These are phyloP conservation scores for Nettapus auritus DNA, from an alignment of 2,113 vertebrate species.

Conservation along the genomic window DNA sequence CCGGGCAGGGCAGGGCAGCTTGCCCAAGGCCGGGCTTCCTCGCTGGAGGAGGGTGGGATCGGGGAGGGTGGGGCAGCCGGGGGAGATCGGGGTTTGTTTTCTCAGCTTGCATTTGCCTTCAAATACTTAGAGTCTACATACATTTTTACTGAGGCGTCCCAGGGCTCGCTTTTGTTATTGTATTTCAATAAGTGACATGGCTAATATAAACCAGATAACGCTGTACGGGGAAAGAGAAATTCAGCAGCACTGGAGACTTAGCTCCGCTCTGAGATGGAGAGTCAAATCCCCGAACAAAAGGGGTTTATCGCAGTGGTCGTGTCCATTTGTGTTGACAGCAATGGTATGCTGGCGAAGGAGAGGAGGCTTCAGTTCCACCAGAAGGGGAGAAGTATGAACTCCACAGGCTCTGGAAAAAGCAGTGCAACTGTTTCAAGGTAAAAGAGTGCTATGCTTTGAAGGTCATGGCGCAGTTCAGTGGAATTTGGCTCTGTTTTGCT, in stretches of 20 bases:
- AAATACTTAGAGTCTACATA: background rate
- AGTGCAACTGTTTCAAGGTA: slow-evolving; percentile 95
- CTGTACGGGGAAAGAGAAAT: slow-evolving; percentile 12
- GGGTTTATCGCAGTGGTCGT: background rate
- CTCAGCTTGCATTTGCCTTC: slow-evolving; percentile 24
- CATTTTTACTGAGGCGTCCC: slow-evolving; percentile 3
- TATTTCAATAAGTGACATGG: slow-evolving; percentile 54
- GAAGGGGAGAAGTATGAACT: slow-evolving; percentile 95
- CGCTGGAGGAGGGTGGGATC: background rate
- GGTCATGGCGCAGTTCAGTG: background rate
- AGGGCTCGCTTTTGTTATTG: slow-evolving; percentile 19
- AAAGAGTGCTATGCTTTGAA: slow-evolving; percentile 19
- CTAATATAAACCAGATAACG: slow-evolving; percentile 61
- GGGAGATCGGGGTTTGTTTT: slow-evolving; percentile 2
- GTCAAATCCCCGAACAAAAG: background rate
- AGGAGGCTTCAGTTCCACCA: slow-evolving; percentile 91
- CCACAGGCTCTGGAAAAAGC: slow-evolving; percentile 95
- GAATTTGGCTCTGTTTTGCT: background rate
- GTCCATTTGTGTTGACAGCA: slow-evolving; percentile 76
- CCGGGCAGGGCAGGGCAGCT: background rate
- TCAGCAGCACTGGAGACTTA: background rate
- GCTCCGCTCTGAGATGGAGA: background rate
- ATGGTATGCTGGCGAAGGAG: slow-evolving; percentile 85
- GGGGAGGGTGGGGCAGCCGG: background rate
- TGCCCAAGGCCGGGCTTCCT: background rate